Conservation (phyloP, 1,140 invertebrate species). For the Temnothorax nylanderi region DNA sequence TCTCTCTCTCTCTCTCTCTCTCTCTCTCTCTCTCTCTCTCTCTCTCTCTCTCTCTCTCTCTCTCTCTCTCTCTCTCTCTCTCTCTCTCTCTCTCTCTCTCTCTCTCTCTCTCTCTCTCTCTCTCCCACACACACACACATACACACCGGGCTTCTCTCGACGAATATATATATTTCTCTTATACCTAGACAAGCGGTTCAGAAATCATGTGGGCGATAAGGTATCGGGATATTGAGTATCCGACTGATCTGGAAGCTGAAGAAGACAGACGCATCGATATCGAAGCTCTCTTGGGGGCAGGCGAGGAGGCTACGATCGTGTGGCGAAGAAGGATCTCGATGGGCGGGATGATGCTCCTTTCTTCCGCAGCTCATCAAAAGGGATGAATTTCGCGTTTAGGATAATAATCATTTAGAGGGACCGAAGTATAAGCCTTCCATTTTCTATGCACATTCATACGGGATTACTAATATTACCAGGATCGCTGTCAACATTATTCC, state of each 20-base stretch:
- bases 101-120: background rate
- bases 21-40: background rate
- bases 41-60: constrained; percentile 1
- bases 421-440: background rate
- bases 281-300: constrained; percentile 47
- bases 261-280: constrained; percentile 68
- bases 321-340: constrained; percentile 59
- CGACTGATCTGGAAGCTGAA: constrained; percentile 68
- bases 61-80: background rate
- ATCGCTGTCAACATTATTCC: background rate
- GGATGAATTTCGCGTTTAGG: constrained; percentile 52
- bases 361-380: constrained; percentile 37
- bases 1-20: background rate
- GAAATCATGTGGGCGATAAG: constrained; percentile 74
- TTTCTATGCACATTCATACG: background rate
- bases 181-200: constrained; percentile 64
- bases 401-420: constrained; percentile 23
- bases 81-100: background rate
- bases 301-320: background rate
- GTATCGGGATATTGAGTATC: constrained; percentile 72
- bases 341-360: constrained; percentile 36
- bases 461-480: background rate
- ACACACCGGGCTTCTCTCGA: constrained; percentile 1
- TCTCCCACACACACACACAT: no score
- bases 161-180: constrained; percentile 37